Evolutionary conservation across 2,113 vertebrate species (phyloP), one percentile per base, ranked within the genome.

Genomic region (Chaetodon auriga): DNA sequence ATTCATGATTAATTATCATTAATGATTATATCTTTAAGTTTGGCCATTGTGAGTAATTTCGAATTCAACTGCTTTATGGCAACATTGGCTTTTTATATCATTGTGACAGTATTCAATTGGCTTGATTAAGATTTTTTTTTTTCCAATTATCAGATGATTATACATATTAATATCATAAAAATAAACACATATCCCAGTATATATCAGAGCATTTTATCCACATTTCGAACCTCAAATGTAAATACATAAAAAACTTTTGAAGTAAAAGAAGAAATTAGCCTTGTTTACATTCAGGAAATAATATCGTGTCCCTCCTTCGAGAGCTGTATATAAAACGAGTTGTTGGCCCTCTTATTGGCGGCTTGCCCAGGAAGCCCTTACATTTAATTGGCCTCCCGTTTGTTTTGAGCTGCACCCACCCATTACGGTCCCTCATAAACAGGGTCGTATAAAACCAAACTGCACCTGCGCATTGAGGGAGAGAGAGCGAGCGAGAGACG

Each of bases 401-500:
- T 90, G 76, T 88, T 87, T 84, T 63, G 87, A 82, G 81, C 78
- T 75, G 85, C 79, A 60, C 89, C 80, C 68, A 83, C 70, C 73
- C 74, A 83, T 80, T 83, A 81, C 35, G 23, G 84, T 78, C 65
- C 7, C 81, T 81, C 70, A n/a, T 86, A 90, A 93, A 90, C 8
- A 38, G 53, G 54, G 45, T 36, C 1, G 70, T 3, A 71, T 84
- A 83, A 91, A 90, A 60, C 68, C 62, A 53, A 62, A 54, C 85
- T 78, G 68, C 72, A 89, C 82, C 89, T 87, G 62, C 16, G 38
- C 61, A 58, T 23, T 7, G 4, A 46, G 11, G 61, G 69, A 36
- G 35, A 18, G 60, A 45, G 64, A 45, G n/a, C 30, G 6, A 46
- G 8, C 30, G 30, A 68, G 68, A 25, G 54, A 35, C 55, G 16